phyloP scores from a whole-genome alignment of 2,888 invertebrate species.

The Drosophila nr. medialis region DNA sequence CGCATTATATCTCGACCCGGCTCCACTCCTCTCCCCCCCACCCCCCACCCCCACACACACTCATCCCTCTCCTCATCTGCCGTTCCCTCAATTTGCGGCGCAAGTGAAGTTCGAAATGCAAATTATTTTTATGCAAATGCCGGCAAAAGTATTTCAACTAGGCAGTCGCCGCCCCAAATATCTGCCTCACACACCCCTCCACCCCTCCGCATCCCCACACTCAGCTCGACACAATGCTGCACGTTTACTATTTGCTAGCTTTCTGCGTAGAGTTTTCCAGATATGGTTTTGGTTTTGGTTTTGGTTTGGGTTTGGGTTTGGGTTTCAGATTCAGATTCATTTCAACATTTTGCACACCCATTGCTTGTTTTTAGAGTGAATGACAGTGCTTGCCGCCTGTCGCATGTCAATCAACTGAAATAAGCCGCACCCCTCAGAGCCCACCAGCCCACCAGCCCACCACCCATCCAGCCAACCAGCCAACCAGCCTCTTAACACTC shows the following conservation, averaged over 20 bases:
- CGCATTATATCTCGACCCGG: neutral
- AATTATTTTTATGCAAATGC: constrained; percentile 72
- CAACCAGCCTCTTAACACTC: neutral
- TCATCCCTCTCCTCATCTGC: neutral
- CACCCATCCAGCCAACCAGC: accelerated
- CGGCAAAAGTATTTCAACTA: constrained; percentile 67
- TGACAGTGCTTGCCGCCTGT: constrained; percentile 65
- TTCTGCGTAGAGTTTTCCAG: constrained; percentile 21
- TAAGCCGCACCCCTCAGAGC: neutral
- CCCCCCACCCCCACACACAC: neutral
- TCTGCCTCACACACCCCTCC: neutral
- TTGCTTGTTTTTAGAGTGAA: constrained; percentile 66
- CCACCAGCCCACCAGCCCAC: neutral
- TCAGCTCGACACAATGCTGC: neutral
- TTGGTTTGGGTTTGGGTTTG: constrained; percentile 32
- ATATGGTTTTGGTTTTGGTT: constrained; percentile 10
- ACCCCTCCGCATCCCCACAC: neutral
- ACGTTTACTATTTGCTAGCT: constrained; percentile 17
- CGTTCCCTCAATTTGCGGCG: constrained; percentile 4
- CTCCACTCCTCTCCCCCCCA: too few species aligned
- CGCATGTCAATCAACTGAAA: constrained; percentile 67
- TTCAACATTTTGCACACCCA: constrained; percentile 64
- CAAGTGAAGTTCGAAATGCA: constrained; percentile 67
- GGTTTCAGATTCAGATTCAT: constrained; percentile 51
- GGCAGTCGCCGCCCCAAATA: constrained; percentile 28